Evolutionary conservation across 2,888 invertebrate species (phyloP).

Genomic region (Zootermopsis nevadensis): DNA sequence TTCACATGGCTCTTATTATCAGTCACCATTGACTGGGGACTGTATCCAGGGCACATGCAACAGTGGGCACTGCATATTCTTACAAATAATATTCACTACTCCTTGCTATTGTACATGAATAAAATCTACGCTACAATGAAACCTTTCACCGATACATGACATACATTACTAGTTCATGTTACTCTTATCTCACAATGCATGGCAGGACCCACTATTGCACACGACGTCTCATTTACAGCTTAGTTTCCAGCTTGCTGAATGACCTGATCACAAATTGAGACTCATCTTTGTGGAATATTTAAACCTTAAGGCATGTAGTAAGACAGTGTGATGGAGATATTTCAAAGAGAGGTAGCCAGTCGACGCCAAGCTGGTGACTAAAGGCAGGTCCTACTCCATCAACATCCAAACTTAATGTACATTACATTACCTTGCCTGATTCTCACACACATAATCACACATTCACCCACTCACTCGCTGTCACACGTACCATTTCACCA

Average conservation of each 20-base stretch:
- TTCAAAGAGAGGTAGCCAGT: neutral
- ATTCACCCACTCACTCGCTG: slow-evolving; percentile 33
- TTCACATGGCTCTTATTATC: slow-evolving; percentile 43
- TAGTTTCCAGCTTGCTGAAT: slow-evolving; percentile 2
- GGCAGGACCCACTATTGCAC: slow-evolving; percentile 21
- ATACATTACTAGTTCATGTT: neutral
- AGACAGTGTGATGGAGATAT: neutral
- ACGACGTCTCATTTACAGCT: neutral
- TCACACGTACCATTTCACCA: slow-evolving; percentile 41
- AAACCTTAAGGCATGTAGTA: slow-evolving; percentile 12
- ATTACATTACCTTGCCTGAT: neutral
- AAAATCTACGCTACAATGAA: slow-evolving; percentile 14
- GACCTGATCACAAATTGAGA: no score
- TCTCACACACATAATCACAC: slow-evolving; percentile 29
- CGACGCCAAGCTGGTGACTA: slow-evolving; percentile 5
- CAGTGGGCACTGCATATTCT: slow-evolving; percentile 14
- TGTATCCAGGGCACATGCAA: neutral
- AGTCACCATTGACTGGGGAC: neutral
- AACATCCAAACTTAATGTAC: slow-evolving; percentile 13
- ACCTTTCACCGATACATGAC: slow-evolving; percentile 21
- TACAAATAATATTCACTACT: slow-evolving; percentile 9
- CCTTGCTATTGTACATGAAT: slow-evolving; percentile 18
- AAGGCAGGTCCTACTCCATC: slow-evolving; percentile 9
- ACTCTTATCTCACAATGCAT: slow-evolving; percentile 7
- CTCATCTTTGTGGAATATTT: neutral